Evolutionary conservation across 2,797 vertebrate genomes (phyloP).

Genomic region (Avahi laniger): DNA sequence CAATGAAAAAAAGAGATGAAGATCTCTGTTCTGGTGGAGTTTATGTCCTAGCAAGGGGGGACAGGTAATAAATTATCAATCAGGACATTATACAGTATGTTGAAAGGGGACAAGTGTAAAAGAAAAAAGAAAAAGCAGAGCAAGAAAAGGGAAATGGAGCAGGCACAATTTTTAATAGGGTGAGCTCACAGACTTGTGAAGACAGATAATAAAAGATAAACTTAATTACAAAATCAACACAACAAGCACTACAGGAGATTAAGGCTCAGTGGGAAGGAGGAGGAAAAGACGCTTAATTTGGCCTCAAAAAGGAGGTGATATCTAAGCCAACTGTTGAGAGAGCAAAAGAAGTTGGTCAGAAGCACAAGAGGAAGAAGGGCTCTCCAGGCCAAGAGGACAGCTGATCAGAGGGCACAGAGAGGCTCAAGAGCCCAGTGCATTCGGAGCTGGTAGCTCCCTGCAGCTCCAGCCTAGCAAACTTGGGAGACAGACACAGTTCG

Average conservation of each 20-base stretch:
- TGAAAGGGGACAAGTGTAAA: not conserved
- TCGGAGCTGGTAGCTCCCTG: not conserved
- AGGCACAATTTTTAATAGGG: not conserved
- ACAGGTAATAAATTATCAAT: not conserved
- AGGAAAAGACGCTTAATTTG: not conserved
- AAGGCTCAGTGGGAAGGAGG: not conserved
- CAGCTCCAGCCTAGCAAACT: not conserved
- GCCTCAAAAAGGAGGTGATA: not conserved
- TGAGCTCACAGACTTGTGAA: not conserved
- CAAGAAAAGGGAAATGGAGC: not conserved
- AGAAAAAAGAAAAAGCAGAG: not conserved
- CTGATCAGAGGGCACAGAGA: not conserved
- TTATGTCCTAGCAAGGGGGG: not conserved
- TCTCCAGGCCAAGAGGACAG: not conserved
- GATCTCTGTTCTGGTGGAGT: not conserved
- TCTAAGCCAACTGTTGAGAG: not conserved
- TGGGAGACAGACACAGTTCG: too few species aligned
- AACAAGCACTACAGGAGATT: not conserved
- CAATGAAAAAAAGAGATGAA: not conserved
- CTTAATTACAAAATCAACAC: not conserved
- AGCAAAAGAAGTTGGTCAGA: not conserved
- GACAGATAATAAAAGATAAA: not conserved
- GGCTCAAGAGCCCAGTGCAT: not conserved
- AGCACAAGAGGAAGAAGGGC: not conserved
- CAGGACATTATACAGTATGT: not conserved